Percentiles rank a stretch among this genome's conserved stretches.
Evolutionary conservation across 2,888 invertebrate genomes (phyloP).

Genomic region (Serripes groenlandicus): DNA sequence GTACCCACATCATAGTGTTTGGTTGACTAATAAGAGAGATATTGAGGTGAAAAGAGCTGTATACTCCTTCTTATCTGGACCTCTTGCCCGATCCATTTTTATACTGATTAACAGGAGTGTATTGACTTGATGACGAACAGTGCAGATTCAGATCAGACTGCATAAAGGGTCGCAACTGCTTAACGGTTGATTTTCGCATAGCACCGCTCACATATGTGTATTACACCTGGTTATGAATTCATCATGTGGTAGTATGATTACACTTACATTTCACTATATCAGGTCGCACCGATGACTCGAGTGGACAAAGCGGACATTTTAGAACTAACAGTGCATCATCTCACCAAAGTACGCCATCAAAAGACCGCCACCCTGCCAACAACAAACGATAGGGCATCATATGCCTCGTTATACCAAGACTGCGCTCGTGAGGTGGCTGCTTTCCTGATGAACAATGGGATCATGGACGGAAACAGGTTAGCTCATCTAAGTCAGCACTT

Average conservation of each 20-base stretch:
- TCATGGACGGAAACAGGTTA: background rate
- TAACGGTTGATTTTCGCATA: background rate
- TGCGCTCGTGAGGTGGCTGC: background rate
- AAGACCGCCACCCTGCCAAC: background rate
- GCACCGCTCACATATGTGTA: background rate
- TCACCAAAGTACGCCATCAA: slow-evolving; percentile 1
- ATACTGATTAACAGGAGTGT: no score
- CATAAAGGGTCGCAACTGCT: background rate
- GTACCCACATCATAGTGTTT: no score
- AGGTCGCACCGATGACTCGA: slow-evolving; percentile 10
- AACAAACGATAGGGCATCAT: background rate
- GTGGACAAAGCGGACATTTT: slow-evolving; percentile 10
- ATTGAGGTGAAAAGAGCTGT: no score
- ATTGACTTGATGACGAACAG: background rate
- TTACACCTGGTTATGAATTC: background rate
- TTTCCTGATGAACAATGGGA: background rate
- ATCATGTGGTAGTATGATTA: background rate
- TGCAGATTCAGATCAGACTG: background rate
- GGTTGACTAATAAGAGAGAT: no score
- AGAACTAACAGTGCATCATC: background rate
- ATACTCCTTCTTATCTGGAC: no score
- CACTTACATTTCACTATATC: background rate
- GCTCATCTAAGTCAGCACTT: background rate
- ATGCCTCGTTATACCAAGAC: background rate
- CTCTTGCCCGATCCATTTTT: no score